Conservation (phyloP, 2,797 vertebrate species). For the Sebastes taczanowskii region DNA sequence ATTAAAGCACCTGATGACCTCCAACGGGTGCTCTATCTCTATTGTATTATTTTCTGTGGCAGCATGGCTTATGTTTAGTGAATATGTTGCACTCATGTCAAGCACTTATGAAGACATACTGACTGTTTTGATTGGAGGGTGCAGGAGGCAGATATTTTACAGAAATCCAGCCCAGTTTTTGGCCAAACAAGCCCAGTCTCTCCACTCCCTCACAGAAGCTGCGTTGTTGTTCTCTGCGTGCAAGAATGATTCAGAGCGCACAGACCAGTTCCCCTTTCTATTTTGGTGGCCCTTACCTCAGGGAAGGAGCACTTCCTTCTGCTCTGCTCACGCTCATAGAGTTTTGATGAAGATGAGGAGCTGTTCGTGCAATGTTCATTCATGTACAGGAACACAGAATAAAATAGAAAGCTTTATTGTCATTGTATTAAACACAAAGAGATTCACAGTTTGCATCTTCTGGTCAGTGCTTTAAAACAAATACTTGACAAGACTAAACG, state of each 20-base stretch:
- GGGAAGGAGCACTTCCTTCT: slow-evolving; percentile 62
- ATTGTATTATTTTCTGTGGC: neutral
- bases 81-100: neutral
- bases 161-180: slow-evolving; percentile 1
- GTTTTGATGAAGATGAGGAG: slow-evolving; percentile 5
- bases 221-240: slow-evolving; percentile 53
- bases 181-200: slow-evolving; percentile 17
- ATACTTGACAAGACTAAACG: no score
- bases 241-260: slow-evolving; percentile 51
- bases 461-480: no score
- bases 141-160: slow-evolving; percentile 26
- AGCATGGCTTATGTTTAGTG: neutral
- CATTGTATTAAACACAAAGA: no score
- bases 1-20: neutral
- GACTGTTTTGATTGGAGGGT: slow-evolving; percentile 4
- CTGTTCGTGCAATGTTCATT: slow-evolving; percentile 3
- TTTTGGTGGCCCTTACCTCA: slow-evolving; percentile 62
- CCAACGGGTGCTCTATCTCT: neutral
- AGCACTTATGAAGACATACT: neutral
- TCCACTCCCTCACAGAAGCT: slow-evolving; percentile 25
- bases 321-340: slow-evolving; percentile 18
- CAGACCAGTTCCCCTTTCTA: slow-evolving; percentile 72
- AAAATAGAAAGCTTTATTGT: no score
- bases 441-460: no score
- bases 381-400: neutral